Conservation (phyloP, 2,113 vertebrate species). For the Lontra canadensis region DNA sequence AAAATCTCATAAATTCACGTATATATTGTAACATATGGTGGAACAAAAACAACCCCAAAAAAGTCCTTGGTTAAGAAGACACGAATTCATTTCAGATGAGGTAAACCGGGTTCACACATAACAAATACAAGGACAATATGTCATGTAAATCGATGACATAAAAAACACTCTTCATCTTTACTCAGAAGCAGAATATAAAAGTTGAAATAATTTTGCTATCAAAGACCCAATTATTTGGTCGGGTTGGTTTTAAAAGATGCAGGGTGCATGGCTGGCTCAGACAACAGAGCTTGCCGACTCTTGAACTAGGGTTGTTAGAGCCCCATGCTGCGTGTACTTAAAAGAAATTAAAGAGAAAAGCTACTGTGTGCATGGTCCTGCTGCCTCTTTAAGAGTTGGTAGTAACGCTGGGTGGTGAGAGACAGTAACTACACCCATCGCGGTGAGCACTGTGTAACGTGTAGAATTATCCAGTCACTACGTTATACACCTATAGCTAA, state of each 20-base stretch:
- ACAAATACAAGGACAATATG: not conserved
- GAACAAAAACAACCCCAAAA: not conserved
- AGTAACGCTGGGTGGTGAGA: not conserved
- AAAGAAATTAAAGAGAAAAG: not conserved
- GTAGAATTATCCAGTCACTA: not conserved
- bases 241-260: not conserved
- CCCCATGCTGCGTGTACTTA: not conserved
- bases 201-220: not conserved
- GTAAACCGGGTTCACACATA: not conserved
- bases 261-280: not conserved
- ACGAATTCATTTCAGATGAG: not conserved
- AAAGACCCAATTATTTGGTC: not conserved
- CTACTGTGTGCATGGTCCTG: rapidly evolving
- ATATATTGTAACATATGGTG: not conserved
- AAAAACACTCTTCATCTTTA: not conserved
- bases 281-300: rapidly evolving
- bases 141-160: not conserved
- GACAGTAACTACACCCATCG: not conserved
- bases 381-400: not conserved
- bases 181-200: not conserved
- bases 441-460: not conserved
- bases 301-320: not conserved
- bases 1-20: not conserved
- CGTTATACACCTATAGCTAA: not conserved
- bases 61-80: not conserved